Evolutionary conservation across 2,888 invertebrate species (phyloP), one percentile per base, ranked within the genome.

Genomic region (Prenolepis imparis): DNA sequence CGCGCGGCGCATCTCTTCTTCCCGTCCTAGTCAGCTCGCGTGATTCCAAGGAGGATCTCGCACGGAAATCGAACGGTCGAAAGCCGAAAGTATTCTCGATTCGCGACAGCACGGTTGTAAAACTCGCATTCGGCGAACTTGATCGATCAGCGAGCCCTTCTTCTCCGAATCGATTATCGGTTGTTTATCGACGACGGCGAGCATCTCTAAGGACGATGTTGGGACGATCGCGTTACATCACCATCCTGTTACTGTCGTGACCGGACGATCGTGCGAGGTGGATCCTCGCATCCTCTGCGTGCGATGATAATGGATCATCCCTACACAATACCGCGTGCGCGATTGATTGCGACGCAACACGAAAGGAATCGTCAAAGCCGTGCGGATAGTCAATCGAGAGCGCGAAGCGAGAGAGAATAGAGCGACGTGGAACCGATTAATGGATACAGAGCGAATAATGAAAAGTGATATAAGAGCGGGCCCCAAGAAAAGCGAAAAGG

Each of bases 381-480:
- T 28, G 24, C n/a, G 28, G n/a, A 44, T n/a, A 11, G 18, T 68
- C 52, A 36, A 75, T 48, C 48, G 48, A 8, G 18, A 44, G 3
- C 12, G 21, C 15, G 4, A 12, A n/a, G 3, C 21, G 64, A 15
- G n/a, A 15, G n/a, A 48, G 24, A 64, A 41, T 18, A 48, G n/a
- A 64, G 39, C 63, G 59, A 32, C 36, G 64, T 52, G 44, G 67
- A 84, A 84, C 87, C 85, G 88, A 91, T 91, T 91, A 91, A 91
- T 52, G 24, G 36, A 12, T 85, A 89, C 90, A 89, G 6, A 87
- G 84, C 89, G 80, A 87, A 88, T 90, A 91, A 91, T 91, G 90
- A 90, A 91, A 91, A 91, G 88, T 88, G 88, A 91, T 90, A 89
- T 89, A 91, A 91, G 91, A 90, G 82, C 78, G 82, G 82, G 86